Percentiles rank a stretch among this genome's conserved stretches.
Evolutionary conservation across 2,113 vertebrate species (phyloP).

Genomic region (Cavia porcellus): DNA sequence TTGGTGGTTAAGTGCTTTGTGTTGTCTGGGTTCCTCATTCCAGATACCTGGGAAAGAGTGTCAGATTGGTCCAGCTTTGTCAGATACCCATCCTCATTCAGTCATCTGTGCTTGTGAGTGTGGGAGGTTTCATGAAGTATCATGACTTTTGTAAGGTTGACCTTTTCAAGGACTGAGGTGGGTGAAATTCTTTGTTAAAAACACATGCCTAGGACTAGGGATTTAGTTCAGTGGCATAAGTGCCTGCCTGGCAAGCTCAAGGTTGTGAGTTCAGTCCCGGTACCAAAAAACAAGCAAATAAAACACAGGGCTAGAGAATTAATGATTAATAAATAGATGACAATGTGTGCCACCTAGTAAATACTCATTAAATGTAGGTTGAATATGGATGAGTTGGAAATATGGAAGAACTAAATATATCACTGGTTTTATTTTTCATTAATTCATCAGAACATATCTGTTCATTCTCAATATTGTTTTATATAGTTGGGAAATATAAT

Average conservation of each 20-base stretch:
- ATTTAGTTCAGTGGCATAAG: no score
- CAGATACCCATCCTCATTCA: background rate
- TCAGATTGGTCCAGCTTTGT: background rate
- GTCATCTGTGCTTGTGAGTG: background rate
- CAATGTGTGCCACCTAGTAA: background rate
- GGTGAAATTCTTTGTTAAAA: constrained; percentile 44
- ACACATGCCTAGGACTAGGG: background rate
- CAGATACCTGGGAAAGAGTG: constrained; percentile 26
- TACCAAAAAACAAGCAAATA: background rate
- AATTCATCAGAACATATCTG: background rate
- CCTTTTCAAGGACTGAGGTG: background rate
- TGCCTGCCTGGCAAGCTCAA: no score
- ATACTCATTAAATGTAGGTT: constrained; percentile 38
- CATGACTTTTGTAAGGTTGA: background rate
- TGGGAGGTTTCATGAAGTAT: background rate
- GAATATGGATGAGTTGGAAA: constrained; percentile 8
- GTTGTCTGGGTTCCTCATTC: background rate
- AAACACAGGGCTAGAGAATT: background rate
- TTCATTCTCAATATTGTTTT: constrained; percentile 40
- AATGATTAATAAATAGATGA: constrained; percentile 14
- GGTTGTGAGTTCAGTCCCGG: no score
- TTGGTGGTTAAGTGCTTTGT: background rate
- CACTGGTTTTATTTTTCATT: constrained; percentile 20
- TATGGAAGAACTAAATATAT: constrained; percentile 22
- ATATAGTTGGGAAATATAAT: background rate